Base-by-base conservation (phyloP, 2,888 invertebrate species). In the Xanthorhoe designata region DNA sequence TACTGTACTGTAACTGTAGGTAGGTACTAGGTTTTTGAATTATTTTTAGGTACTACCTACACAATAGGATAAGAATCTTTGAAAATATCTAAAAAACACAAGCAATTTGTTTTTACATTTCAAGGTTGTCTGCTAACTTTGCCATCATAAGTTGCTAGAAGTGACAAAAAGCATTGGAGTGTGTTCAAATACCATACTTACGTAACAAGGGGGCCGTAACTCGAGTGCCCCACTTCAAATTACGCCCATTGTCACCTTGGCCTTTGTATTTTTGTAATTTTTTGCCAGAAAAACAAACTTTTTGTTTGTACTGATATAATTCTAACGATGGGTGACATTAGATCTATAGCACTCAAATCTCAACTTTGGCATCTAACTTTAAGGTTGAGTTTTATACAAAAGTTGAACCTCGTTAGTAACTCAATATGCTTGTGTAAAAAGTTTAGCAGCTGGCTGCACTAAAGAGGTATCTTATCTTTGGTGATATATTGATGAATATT, bases 201-300 rank as follows among this genome's bases (percentile, higher is more conserved):
- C 60, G 63, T 72, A 80, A 81, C 78, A 76, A 80, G 77, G 80
- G 84, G 78, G 69, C 70, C 69, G 85, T 83, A 84, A 83, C 79
- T 72, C 51, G 85, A 87, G 82, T 81, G 76, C 73, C 78, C 82
- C 78, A 83, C 81, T 87, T 84, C 81, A 81, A 80, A 85, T 82
- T 79, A 79, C 80, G 74, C 68, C 77, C 72, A 83, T 86, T 86
- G 84, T 87, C 80, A 78, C 75, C 76, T 74, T 75, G 70, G 73
- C 73, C 77, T 81, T 77, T 79, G 59, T 77, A 77, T 76, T 71
- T 73, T 75, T 70, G 61, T 69, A 67, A 80, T 87, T 24, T 86
- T 87, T 84, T 86, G 80, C 80, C 78, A 72, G 82, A 84, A 73
- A 85, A 85, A 84, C 83, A 85, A 82, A 82, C 81, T 83, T 82